Conservation (phyloP, 2,888 invertebrate genomes). For the Melanotus villosus region DNA sequence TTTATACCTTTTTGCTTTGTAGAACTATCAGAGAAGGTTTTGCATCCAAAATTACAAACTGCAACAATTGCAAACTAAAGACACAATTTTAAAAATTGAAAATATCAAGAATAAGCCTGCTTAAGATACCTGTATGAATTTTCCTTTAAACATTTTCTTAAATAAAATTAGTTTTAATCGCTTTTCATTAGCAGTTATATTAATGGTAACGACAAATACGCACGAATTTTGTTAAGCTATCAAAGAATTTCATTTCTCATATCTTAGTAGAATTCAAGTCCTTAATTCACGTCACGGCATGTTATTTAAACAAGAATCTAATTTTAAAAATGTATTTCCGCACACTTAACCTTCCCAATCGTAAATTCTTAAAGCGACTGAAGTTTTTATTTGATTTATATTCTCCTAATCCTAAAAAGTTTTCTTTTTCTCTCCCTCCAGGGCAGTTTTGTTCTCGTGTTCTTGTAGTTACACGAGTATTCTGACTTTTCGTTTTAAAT, state of each 20-base stretch:
- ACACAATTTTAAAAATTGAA: no score
- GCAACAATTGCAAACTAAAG: no score
- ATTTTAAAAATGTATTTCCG: constrained; percentile 41
- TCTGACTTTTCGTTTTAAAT: constrained; percentile 29
- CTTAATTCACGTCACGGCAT: constrained; percentile 26
- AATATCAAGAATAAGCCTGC: no score
- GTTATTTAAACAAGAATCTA: constrained; percentile 42
- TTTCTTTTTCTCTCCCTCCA: constrained; percentile 25
- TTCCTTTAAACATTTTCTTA: no score
- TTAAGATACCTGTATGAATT: no score
- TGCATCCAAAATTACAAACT: no score
- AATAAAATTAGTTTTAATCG: constrained; percentile 19
- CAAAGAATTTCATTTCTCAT: constrained; percentile 26
- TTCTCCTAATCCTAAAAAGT: constrained; percentile 41
- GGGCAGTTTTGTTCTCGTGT: constrained; percentile 31
- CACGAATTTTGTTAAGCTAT: constrained; percentile 26
- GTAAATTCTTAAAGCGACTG: constrained; percentile 41
- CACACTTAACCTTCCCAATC: constrained; percentile 40
- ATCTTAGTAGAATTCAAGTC: constrained; percentile 23
- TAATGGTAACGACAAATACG: constrained; percentile 28
- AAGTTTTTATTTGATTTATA: constrained; percentile 45
- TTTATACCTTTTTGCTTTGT: no score
- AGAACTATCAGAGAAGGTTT: no score
- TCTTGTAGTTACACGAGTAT: constrained; percentile 33
- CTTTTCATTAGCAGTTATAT: constrained; percentile 26